Percentiles rank a stretch among this genome's conserved stretches.
phyloP scores from a whole-genome alignment of 2,113 vertebrate genomes.

The Hemibagrus wyckioides region DNA sequence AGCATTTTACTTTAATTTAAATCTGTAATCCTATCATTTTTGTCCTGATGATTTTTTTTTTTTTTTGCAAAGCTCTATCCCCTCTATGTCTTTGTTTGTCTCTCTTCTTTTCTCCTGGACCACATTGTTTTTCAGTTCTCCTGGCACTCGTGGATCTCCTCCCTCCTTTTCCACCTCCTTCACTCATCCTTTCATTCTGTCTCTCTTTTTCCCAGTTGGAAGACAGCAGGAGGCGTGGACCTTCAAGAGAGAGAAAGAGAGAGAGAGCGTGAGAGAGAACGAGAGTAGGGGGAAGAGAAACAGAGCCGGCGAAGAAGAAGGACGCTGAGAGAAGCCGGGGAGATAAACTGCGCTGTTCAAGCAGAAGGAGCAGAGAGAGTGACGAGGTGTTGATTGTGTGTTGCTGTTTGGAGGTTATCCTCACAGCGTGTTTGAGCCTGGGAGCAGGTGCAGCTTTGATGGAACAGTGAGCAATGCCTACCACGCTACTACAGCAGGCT shows the following conservation, averaged over 20 bases:
- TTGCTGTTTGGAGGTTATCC: constrained; percentile 45
- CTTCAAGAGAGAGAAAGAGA: constrained; percentile 50
- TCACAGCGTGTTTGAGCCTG: constrained; percentile 56
- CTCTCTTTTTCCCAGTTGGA: constrained; percentile 51
- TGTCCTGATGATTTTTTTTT: constrained; percentile 36
- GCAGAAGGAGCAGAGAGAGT: constrained; percentile 2
- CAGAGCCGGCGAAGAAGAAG: constrained; percentile 34
- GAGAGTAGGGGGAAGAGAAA: constrained; percentile 30
- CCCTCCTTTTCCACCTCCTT: constrained; percentile 44
- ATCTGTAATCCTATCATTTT: background rate
- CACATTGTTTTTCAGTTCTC: constrained; percentile 63
- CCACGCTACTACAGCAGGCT: constrained; percentile 72
- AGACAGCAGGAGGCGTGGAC: constrained; percentile 68
- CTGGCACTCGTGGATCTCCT: constrained; percentile 65
- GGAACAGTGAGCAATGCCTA: constrained; percentile 78
- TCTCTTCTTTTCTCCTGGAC: constrained; percentile 53
- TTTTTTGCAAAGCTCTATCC: constrained; percentile 38
- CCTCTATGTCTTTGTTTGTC: constrained; percentile 30
- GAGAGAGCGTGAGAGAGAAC: constrained; percentile 37
- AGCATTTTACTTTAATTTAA: background rate
- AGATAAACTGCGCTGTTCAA: constrained; percentile 30
- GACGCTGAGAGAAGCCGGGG: constrained; percentile 23
- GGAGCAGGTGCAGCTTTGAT: constrained; percentile 74
- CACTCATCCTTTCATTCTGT: constrained; percentile 1
- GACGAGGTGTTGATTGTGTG: constrained; percentile 37